These are phyloP conservation scores for Stenopsyche tienmushanensis DNA, from an alignment of 1,140 invertebrate genomes.

Conservation along the genomic window DNA sequence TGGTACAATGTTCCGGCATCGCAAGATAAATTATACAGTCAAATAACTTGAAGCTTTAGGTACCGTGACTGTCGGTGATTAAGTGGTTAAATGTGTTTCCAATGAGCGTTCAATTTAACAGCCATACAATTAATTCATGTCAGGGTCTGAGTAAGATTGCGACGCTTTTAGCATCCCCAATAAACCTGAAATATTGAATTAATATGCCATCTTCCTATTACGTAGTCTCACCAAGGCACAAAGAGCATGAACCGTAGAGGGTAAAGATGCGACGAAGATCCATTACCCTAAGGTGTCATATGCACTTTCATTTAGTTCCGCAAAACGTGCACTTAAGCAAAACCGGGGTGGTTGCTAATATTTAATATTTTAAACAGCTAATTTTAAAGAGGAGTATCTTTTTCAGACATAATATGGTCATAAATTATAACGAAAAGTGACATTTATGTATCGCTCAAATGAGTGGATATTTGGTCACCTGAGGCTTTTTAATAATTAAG, in stretches of 20 bases:
- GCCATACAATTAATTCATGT: background rate
- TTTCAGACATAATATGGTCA: too few species aligned
- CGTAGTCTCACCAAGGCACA: background rate
- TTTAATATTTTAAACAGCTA: too few species aligned
- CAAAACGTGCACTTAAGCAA: too few species aligned
- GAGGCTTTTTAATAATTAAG: too few species aligned
- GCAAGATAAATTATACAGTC: background rate
- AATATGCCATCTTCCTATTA: conserved; percentile 11
- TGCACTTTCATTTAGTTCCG: background rate
- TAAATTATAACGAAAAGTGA: too few species aligned
- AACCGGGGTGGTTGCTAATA: too few species aligned
- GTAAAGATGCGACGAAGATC: too few species aligned
- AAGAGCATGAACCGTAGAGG: background rate
- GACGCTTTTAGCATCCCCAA: conserved; percentile 1
- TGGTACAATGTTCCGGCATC: background rate
- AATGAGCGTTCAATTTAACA: background rate
- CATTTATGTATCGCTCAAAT: too few species aligned
- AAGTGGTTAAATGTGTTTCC: background rate
- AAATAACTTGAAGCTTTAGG: background rate
- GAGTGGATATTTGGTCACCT: too few species aligned
- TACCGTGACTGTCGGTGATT: background rate
- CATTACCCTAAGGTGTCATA: background rate
- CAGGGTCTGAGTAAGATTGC: background rate
- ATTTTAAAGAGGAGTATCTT: too few species aligned
- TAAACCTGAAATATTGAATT: conserved; percentile 15